Evolutionary conservation across 2,797 vertebrate species (phyloP), one percentile per base, ranked within the genome.

Genomic region (Takifugu rubripes): DNA sequence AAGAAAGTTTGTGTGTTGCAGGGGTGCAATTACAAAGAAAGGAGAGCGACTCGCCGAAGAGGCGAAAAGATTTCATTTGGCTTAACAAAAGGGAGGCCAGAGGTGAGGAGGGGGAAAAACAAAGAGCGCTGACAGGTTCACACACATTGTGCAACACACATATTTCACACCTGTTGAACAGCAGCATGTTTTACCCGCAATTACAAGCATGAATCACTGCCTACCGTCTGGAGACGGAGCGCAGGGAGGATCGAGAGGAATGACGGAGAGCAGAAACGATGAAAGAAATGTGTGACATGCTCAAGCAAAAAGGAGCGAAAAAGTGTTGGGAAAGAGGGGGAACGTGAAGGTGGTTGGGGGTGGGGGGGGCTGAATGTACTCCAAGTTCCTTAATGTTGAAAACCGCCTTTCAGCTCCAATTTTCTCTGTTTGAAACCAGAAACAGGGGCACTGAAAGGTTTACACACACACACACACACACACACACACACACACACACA

Each of bases 351-450:
- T 27, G 48, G 25, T 3, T 21, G 21, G 7, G 46, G 7, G 27
- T 43, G 63, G 51, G 1, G 6, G 56, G 63, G 59, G 75, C 56
- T 42, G 58, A 62, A 72, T 5, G 54, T 53, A 83, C 79, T 70
- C 47, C 59, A 68, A 54, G 73, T 72, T 56, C 68, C 70, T 55
- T 66, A 55, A 70, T 78, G 77, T 66, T 84, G 66, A 84, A 83
- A 89, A 79, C 62, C 66, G 84, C 79, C 83, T 87, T 89, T 90
- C 86, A 82, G 80, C 81, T 82, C 72, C 82, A 84, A 90, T 92
- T 91, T 90, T 86, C 90, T 75, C 89, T 72, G 87, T 86, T 84
- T 88, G 90, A 87, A 79, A 81, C 84, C 81, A 83, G 85, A 85
- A 68, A 79, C 66, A 67, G 49, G 58, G 67, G 59, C 71, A 73